Evolutionary conservation across 1,140 invertebrate genomes (phyloP).

Genomic region (Procambarus clarkii): DNA sequence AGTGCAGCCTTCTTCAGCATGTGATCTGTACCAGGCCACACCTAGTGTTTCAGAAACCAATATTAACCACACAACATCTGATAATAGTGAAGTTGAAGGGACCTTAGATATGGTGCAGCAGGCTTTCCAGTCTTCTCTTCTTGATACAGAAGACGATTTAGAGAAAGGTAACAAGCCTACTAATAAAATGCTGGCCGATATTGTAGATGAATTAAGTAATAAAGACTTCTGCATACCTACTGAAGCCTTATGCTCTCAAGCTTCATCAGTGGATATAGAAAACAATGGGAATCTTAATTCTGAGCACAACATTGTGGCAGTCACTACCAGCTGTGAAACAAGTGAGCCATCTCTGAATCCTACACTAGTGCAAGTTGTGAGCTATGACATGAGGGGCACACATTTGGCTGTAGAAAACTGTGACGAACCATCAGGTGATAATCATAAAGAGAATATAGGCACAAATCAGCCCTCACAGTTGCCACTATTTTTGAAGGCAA

Average conservation of each 20-base stretch:
- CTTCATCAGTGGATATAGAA: neutral
- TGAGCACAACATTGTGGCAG: neutral
- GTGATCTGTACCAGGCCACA: neutral
- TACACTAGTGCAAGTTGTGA: neutral
- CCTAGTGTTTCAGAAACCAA: neutral
- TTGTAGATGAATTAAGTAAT: slow-evolving; percentile 30
- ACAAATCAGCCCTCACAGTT: slow-evolving; percentile 39
- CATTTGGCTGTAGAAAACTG: neutral
- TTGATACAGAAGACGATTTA: slow-evolving; percentile 6
- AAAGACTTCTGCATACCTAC: slow-evolving; percentile 16
- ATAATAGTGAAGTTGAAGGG: neutral
- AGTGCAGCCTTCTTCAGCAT: neutral
- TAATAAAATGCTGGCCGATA: slow-evolving; percentile 34
- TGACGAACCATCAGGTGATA: neutral
- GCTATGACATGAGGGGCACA: neutral
- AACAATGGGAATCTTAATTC: neutral
- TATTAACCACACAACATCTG: neutral
- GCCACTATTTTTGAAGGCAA: slow-evolving; percentile 20
- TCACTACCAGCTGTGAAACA: neutral
- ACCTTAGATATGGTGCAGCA: slow-evolving; percentile 38
- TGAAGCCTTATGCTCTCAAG: neutral
- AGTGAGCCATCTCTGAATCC: neutral
- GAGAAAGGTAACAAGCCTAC: slow-evolving; percentile 28
- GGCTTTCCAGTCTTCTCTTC: slow-evolving; percentile 39
- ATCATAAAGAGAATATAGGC: neutral